Percentiles rank a stretch among this genome's conserved stretches.
Evolutionary conservation across 2,113 vertebrate species (phyloP).

Genomic region (Odocoileus virginianus): DNA sequence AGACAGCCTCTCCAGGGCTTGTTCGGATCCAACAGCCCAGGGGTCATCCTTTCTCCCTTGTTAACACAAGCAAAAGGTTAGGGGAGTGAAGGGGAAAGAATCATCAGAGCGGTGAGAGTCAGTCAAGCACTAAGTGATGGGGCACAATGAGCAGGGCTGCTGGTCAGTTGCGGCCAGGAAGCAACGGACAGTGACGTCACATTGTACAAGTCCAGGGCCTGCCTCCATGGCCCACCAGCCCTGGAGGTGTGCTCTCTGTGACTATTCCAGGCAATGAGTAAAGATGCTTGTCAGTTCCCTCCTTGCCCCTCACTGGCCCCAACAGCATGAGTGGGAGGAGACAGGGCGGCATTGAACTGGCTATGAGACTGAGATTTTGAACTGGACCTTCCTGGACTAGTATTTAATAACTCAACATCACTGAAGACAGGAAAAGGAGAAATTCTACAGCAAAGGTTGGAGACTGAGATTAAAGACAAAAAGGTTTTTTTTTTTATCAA

Average conservation of each 20-base stretch:
- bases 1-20: not conserved
- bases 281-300: not conserved
- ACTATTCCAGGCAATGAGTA: not conserved
- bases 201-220: not conserved
- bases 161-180: not conserved
- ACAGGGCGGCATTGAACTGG: not conserved
- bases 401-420: not conserved
- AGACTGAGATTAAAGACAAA: not conserved
- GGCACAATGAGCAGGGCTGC: not conserved
- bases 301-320: not conserved
- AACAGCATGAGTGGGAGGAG: not conserved
- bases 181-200: not conserved
- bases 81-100: not conserved
- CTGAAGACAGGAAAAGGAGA: not conserved
- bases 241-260: not conserved
- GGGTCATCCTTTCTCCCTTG: not conserved
- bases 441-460: not conserved
- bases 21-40: not conserved
- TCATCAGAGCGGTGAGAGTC: not conserved
- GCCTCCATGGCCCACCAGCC: not conserved
- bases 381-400: not conserved
- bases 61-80: not conserved
- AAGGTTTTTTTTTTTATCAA: not conserved
- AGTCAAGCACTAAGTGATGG: not conserved
- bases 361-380: not conserved